Base-by-base conservation (phyloP, 2,888 invertebrate genomes). In the Erebia aethiops region DNA sequence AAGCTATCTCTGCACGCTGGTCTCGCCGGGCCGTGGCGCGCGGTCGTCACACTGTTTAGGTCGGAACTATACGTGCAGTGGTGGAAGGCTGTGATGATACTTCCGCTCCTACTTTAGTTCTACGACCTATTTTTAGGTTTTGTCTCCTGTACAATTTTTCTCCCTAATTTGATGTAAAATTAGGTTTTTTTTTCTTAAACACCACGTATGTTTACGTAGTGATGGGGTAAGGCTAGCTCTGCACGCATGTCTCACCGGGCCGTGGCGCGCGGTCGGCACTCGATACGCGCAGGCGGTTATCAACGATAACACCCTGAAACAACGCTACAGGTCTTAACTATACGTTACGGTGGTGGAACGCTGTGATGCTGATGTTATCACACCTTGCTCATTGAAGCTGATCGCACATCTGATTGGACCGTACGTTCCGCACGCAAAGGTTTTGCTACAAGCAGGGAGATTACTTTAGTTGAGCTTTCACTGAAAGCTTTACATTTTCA, bases 191-290 rank as follows among this genome's bases (percentile, higher is more conserved):
- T 52, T 52, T 54, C 16, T 54, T 54, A 54, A 54, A 18, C 18
- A 16, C 54, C 8, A 16, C 58, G 60, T 51, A 13, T 61, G 2
- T 67, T 67, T 46, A 41, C 16, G 18, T 86, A 92, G 92, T 79
- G 88, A 88, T 81, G 89, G 92, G 78, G 85, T 90, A 80, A 82
- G 84, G 79, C 85, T 91, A 82, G 90, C 87, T 74, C 82, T 90
- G 85, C 86, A 85, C 76, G 83, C 88, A 74, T 90, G 87, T 85
- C 84, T 85, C 82, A 79, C 87, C 76, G 92, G 92, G 54, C 87
- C 90, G 65, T 91, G 89, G 91, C 84, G 84, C 77, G 80, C 84
- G 71, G 78, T 89, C 76, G 83, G 88, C 83, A 83, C 83, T 77
- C 88, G 91, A 76, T 90, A 87, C 77, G 89, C 90, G 72, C 80